Evolutionary conservation across 2,888 invertebrate genomes (phyloP).

Genomic region (Drosophila nr. perissopoda): DNA sequence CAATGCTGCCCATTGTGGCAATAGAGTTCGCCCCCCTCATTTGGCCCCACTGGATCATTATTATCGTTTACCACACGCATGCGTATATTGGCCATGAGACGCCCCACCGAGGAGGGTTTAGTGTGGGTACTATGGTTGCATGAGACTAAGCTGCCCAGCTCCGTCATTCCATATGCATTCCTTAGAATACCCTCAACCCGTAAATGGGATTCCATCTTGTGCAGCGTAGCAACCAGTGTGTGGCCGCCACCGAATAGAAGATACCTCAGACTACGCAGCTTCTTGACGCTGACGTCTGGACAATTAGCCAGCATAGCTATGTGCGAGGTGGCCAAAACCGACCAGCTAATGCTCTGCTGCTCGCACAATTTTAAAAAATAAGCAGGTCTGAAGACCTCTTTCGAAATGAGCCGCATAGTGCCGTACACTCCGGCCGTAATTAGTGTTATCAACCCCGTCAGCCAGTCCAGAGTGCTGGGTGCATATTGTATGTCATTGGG

Average conservation of each 20-base stretch:
- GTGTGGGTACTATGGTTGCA: slow-evolving; percentile 43
- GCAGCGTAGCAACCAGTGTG: slow-evolving; percentile 56
- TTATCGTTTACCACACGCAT: slow-evolving; percentile 70
- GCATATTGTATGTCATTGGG: slow-evolving; percentile 66
- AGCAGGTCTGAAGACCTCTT: slow-evolving; percentile 58
- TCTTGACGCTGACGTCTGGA: slow-evolving; percentile 31
- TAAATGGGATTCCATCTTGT: slow-evolving; percentile 58
- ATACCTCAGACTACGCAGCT: slow-evolving; percentile 56
- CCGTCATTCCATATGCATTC: slow-evolving; percentile 76
- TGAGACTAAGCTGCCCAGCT: slow-evolving; percentile 51
- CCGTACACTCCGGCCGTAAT: slow-evolving; percentile 67
- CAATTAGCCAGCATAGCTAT: slow-evolving; percentile 67
- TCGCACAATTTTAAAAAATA: slow-evolving; percentile 64
- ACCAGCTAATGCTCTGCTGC: slow-evolving; percentile 64
- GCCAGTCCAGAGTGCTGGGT: slow-evolving; percentile 70
- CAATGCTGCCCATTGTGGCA: slow-evolving; percentile 61
- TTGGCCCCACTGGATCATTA: slow-evolving; percentile 62
- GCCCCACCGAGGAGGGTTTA: slow-evolving; percentile 73
- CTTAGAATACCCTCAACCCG: slow-evolving; percentile 50
- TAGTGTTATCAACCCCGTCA: slow-evolving; percentile 58
- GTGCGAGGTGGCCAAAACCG: slow-evolving; percentile 63
- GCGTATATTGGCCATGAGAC: slow-evolving; percentile 49
- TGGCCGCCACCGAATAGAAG: slow-evolving; percentile 69
- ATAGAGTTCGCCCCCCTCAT: slow-evolving; percentile 76
- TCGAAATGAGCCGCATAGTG: slow-evolving; percentile 66